Conservation (phyloP, 2,888 invertebrate genomes). For the Orthosia gothica region DNA sequence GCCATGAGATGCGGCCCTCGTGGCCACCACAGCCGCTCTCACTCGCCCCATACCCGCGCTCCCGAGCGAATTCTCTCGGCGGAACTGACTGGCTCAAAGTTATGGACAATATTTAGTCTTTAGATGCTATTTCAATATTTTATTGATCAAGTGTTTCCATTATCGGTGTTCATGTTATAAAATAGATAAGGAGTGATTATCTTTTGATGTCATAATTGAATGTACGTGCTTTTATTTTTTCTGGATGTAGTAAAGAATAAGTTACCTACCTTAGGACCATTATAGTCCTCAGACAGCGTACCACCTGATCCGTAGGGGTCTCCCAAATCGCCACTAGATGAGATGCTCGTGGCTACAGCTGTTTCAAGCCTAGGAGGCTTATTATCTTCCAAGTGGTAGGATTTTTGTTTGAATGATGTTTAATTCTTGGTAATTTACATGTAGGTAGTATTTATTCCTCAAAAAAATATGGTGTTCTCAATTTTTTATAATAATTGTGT, state of each 20-base stretch:
- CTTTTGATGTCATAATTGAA: background rate
- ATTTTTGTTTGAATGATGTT: background rate
- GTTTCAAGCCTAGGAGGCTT: background rate
- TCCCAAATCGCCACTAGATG: background rate
- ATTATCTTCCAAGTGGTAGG: background rate
- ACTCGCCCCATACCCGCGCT: conserved; percentile 65
- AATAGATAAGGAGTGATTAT: background rate
- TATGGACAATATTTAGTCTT: conserved; percentile 29
- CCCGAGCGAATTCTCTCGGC: conserved; percentile 19
- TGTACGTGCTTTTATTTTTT: conserved; percentile 23
- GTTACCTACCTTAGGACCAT: background rate
- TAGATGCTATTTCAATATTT: conserved; percentile 12
- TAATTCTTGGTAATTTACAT: background rate
- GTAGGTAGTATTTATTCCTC: background rate
- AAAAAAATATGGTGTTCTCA: background rate
- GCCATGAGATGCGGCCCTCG: conserved; percentile 68
- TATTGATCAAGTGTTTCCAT: conserved; percentile 9
- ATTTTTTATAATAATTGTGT: background rate
- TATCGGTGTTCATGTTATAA: conserved; percentile 6
- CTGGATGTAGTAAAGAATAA: conserved; percentile 5
- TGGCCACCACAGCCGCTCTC: conserved; percentile 65
- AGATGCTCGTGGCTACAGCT: background rate
- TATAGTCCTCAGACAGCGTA: background rate
- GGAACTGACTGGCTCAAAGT: conserved; percentile 36
- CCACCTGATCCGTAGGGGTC: background rate